Conservation (phyloP, 1,140 invertebrate species). For the Dermatophagoides farinae region DNA sequence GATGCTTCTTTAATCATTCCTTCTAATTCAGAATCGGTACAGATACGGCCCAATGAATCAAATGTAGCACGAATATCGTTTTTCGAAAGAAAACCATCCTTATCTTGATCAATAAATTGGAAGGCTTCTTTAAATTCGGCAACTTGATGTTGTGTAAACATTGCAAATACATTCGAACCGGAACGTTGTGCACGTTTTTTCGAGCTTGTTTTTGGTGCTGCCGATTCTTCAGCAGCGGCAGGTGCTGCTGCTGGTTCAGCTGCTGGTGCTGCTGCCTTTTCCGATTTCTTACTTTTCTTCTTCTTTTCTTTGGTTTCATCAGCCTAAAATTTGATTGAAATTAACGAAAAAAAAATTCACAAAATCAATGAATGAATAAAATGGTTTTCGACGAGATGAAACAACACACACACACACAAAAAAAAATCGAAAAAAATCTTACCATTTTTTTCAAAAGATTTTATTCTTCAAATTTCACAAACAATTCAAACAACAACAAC, state of each 20-base stretch:
- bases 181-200: slow-evolving; percentile 51
- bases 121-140: slow-evolving; percentile 94
- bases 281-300: slow-evolving; percentile 54
- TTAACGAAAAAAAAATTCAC: neutral
- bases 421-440: too few relatives aligned
- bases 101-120: slow-evolving; percentile 93
- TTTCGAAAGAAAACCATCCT: slow-evolving; percentile 91
- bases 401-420: too few relatives aligned
- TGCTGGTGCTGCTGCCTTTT: slow-evolving; percentile 29
- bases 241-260: slow-evolving; percentile 31
- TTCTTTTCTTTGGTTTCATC: slow-evolving; percentile 62
- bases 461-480: too few relatives aligned
- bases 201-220: slow-evolving; percentile 22
- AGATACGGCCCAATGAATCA: slow-evolving; percentile 61
- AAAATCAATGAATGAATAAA: too few relatives aligned
- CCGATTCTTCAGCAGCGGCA: slow-evolving; percentile 37
- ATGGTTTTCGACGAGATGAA: too few relatives aligned
- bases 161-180: slow-evolving; percentile 81
- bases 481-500: too few relatives aligned
- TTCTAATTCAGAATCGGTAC: slow-evolving; percentile 70
- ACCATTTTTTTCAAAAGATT: too few relatives aligned
- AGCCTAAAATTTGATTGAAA: slow-evolving; percentile 24
- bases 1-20: slow-evolving; percentile 71
- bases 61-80: slow-evolving; percentile 85
- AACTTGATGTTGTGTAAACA: slow-evolving; percentile 83